These are phyloP conservation scores for Drosophila differens DNA, from an alignment of 2,888 invertebrate genomes.

Conservation along the genomic window DNA sequence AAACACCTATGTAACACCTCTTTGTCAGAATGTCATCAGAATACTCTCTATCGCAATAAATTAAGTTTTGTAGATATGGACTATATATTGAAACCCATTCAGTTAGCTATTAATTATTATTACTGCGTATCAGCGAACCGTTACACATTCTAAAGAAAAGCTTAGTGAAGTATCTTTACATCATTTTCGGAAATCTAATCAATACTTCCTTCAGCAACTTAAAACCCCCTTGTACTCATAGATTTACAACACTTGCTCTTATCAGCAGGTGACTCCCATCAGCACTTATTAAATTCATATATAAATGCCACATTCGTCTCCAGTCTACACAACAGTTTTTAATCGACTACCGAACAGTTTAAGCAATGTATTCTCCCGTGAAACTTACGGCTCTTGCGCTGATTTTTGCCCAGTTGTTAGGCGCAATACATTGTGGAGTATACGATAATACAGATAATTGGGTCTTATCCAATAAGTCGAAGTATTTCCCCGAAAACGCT, in stretches of 20 bases:
- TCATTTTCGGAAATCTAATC: slow-evolving; percentile 35
- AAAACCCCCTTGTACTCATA: neutral
- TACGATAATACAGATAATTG: slow-evolving; percentile 50
- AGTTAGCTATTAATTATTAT: too few relatives aligned
- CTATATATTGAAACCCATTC: too few relatives aligned
- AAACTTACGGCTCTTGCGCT: slow-evolving; percentile 21
- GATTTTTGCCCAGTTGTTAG: slow-evolving; percentile 43
- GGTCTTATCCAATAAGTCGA: slow-evolving; percentile 21
- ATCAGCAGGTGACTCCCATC: slow-evolving; percentile 17
- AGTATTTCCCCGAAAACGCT: slow-evolving; percentile 36
- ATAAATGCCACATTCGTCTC: neutral
- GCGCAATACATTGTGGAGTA: slow-evolving; percentile 36
- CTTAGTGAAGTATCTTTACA: neutral
- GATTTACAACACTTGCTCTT: slow-evolving; percentile 11
- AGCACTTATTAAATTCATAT: neutral
- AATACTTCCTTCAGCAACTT: neutral
- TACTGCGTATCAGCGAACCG: neutral
- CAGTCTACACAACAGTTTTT: slow-evolving; percentile 3
- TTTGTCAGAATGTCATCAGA: neutral
- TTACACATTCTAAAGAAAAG: neutral
- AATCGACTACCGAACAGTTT: slow-evolving; percentile 8
- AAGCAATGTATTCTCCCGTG: slow-evolving; percentile 38
- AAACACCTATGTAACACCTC: too few relatives aligned
- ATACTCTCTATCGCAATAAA: neutral
- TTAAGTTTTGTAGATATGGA: neutral